A percentile compares a stretch with the other conserved stretches of the same genome.
Evolutionary conservation across 2,113 vertebrate species (phyloP).

Genomic region (Paracanthobrama guichenoti): DNA sequence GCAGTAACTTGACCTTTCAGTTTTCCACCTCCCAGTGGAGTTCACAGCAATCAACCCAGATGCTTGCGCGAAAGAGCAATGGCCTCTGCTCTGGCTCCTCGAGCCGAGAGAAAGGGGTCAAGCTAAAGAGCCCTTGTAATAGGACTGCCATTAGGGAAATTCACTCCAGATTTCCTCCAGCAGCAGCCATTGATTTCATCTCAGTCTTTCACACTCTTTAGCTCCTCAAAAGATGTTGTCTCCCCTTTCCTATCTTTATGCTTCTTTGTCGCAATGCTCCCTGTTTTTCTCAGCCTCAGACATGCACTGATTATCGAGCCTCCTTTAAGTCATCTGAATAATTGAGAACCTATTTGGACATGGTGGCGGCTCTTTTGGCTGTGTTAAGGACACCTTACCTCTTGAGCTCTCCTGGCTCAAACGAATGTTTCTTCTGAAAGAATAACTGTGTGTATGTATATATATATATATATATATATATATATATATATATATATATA

Average conservation of each 20-base stretch:
- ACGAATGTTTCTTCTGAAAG: background rate
- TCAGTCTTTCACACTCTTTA: conserved; percentile 68
- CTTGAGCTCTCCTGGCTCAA: background rate
- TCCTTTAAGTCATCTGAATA: conserved; percentile 74
- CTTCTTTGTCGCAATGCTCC: background rate
- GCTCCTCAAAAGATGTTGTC: conserved; percentile 17
- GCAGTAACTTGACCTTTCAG: conserved; percentile 50
- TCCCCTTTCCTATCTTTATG: conserved; percentile 10
- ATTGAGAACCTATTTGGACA: conserved; percentile 71
- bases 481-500: background rate
- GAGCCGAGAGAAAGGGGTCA: conserved; percentile 69
- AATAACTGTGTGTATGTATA: background rate
- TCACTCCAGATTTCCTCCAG: conserved; percentile 71
- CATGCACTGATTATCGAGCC: conserved; percentile 67
- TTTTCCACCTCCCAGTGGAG: conserved; percentile 58
- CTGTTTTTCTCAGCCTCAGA: conserved; percentile 15
- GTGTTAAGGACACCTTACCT: conserved; percentile 33
- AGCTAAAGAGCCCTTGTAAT: conserved; percentile 78
- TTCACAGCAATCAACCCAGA: conserved; percentile 62
- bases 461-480: too few species aligned
- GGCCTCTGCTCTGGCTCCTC: conserved; percentile 61
- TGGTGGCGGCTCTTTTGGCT: conserved; percentile 46
- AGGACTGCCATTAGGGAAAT: conserved; percentile 79
- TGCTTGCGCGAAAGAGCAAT: conserved; percentile 60
- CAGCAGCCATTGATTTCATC: conserved; percentile 75